These are phyloP conservation scores for Eidolon dupreanum DNA, from an alignment of 2,797 vertebrate species.

Conservation along the genomic window DNA sequence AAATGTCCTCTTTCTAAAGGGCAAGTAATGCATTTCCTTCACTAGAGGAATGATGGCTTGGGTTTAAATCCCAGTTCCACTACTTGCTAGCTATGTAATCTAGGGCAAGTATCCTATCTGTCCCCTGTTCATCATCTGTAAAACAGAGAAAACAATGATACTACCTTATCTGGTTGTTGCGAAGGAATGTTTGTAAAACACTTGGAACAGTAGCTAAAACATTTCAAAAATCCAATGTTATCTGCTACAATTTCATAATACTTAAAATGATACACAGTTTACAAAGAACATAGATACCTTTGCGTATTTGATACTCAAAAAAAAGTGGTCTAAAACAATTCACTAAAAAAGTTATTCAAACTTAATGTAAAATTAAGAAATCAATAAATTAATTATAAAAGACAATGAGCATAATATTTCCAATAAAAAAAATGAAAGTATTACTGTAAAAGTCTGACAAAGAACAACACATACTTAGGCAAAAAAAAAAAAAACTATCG, in stretches of 20 bases:
- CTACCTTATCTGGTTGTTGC: neutral
- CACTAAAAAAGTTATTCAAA: neutral
- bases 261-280: neutral
- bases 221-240: neutral
- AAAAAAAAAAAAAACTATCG: neutral
- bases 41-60: neutral
- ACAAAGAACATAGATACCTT: neutral
- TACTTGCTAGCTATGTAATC: neutral
- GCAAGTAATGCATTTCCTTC: neutral
- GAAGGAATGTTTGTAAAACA: neutral
- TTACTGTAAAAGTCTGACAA: neutral
- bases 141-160: neutral
- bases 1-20: neutral
- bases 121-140: neutral
- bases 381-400: neutral
- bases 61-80: neutral
- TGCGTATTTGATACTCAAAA: neutral
- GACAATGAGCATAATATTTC: neutral
- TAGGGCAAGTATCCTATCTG: neutral
- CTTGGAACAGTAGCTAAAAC: neutral
- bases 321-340: neutral
- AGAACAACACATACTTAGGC: neutral
- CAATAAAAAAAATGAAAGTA: neutral
- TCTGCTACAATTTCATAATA: neutral
- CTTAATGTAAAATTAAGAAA: conserved; percentile 36